Evolutionary conservation across 1,140 invertebrate genomes (phyloP).

Genomic region (Hyles vespertilio): DNA sequence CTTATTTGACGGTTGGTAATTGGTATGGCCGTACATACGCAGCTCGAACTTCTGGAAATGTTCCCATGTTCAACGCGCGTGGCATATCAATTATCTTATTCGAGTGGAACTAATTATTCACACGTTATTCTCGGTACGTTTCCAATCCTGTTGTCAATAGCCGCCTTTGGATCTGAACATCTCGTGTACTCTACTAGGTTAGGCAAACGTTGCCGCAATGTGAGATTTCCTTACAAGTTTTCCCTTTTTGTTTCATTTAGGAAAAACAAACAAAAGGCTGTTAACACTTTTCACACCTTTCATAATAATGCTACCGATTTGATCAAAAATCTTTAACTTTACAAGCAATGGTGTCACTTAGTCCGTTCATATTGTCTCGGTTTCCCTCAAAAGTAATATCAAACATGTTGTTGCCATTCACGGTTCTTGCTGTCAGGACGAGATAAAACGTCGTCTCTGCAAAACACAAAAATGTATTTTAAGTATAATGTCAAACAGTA

Average conservation of each 20-base stretch:
- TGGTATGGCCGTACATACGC: too few species aligned
- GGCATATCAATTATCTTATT: too few species aligned
- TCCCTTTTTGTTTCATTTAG: background rate
- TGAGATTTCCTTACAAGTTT: background rate
- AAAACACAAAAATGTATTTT: conserved; percentile 1
- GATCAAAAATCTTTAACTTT: conserved; percentile 10
- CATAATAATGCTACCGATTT: conserved; percentile 12
- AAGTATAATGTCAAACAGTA: background rate
- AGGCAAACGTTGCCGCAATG: too few species aligned
- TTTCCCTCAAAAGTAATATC: conserved; percentile 9
- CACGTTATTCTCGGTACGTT: too few species aligned
- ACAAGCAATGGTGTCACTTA: conserved; percentile 8
- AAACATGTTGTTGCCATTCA: background rate
- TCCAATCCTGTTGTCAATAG: too few species aligned
- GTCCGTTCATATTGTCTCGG: background rate
- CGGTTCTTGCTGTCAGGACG: background rate
- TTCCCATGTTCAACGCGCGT: too few species aligned
- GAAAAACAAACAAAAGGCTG: conserved; percentile 11
- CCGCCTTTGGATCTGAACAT: too few species aligned
- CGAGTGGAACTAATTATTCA: too few species aligned
- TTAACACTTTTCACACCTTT: conserved; percentile 11
- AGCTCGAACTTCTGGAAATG: too few species aligned
- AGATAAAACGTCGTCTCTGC: conserved; percentile 3
- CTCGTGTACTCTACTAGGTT: too few species aligned
- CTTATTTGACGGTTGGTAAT: too few species aligned